Percentiles rank a stretch among this genome's conserved stretches.
Conservation (phyloP, 2,797 vertebrate species). For the Paedocypris micromegethes region DNA sequence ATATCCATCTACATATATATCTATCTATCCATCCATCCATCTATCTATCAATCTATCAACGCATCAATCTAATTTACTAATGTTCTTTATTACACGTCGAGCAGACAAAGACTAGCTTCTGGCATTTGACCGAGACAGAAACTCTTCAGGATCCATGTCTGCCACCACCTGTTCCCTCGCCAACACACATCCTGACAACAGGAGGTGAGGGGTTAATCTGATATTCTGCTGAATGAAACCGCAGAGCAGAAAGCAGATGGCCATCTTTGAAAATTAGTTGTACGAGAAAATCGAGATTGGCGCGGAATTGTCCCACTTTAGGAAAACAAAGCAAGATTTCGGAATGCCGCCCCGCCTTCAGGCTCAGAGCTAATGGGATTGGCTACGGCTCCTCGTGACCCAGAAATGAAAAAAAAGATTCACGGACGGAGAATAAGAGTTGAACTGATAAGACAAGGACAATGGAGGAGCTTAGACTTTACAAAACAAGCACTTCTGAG, state of each 20-base stretch:
- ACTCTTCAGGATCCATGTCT: slow-evolving; percentile 30
- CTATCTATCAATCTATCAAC: not conserved
- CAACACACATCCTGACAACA: slow-evolving; percentile 26
- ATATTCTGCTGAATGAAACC: slow-evolving; percentile 34
- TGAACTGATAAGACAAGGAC: no score
- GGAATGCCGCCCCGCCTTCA: no score
- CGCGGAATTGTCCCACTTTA: not conserved
- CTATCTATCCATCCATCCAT: no score
- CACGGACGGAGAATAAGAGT: no score
- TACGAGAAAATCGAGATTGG: slow-evolving; percentile 9
- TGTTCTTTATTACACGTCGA: no score
- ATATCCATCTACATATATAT: no score
- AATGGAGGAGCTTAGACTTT: no score
- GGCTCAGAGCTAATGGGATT: no score
- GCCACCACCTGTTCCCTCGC: slow-evolving; percentile 32
- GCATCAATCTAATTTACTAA: not conserved
- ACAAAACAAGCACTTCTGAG: no score
- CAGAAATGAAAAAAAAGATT: no score
- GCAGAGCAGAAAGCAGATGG: slow-evolving; percentile 38
- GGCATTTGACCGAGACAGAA: not conserved
- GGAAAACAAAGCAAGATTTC: no score
- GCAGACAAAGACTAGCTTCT: slow-evolving; percentile 2
- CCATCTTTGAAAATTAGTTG: slow-evolving; percentile 17
- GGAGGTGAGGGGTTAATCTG: slow-evolving; percentile 43
- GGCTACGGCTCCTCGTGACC: no score